phyloP scores from a whole-genome alignment of 2,113 vertebrate genomes.

The Nannospalax galili region DNA sequence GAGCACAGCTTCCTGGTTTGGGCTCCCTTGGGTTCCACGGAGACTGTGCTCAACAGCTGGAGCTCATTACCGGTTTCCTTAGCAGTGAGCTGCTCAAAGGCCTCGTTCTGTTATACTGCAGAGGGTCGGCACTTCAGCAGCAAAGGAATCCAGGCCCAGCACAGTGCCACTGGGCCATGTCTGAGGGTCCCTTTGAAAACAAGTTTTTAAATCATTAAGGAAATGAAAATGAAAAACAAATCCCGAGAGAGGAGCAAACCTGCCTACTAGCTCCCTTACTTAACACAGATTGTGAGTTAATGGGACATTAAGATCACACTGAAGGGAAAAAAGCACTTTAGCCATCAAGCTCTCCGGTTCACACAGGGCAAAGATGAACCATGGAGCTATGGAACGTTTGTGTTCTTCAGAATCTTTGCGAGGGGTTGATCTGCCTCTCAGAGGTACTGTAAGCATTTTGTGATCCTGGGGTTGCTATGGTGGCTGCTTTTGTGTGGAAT shows the following conservation, averaged over 20 bases:
- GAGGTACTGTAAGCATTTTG: conserved; percentile 76
- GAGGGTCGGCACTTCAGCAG: conserved; percentile 10
- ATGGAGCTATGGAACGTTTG: conserved; percentile 54
- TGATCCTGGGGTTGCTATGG: conserved; percentile 84
- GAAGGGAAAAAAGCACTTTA: background rate
- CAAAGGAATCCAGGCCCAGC: conserved; percentile 54
- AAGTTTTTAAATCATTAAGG: conserved; percentile 74
- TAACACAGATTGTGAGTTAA: background rate
- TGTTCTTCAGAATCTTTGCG: conserved; percentile 36
- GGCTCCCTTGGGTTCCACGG: background rate
- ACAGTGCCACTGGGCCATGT: conserved; percentile 25
- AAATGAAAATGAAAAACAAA: conserved; percentile 71
- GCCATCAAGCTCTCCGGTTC: conserved; percentile 16
- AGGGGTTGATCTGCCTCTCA: conserved; percentile 67
- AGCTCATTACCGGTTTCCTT: conserved; percentile 65
- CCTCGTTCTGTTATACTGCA: conserved; percentile 6
- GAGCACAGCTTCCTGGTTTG: background rate
- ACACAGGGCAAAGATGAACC: conserved; percentile 25
- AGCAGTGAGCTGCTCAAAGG: conserved; percentile 51
- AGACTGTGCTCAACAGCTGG: conserved; percentile 59
- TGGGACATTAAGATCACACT: conserved; percentile 42
- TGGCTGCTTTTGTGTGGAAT: conserved; percentile 77
- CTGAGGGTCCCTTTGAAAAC: conserved; percentile 60
- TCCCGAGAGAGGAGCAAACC: conserved; percentile 30
- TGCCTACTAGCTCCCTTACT: background rate